Conservation (phyloP, 2,888 invertebrate species). For the Euclidia mi region DNA sequence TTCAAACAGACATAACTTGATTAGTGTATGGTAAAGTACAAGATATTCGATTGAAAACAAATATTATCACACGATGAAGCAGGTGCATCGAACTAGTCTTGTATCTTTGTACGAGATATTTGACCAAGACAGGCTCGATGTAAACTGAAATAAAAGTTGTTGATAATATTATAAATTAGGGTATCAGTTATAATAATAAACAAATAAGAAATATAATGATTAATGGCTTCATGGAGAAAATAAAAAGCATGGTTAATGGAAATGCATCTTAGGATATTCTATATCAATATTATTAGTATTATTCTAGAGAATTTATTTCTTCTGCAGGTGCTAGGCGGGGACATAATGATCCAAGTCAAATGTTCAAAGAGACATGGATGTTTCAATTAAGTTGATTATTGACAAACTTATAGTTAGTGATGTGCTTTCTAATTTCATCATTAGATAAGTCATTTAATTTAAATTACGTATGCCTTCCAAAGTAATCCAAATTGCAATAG, state of each 20-base stretch:
- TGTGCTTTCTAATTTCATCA: too few relatives aligned
- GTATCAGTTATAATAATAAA: slow-evolving; percentile 24
- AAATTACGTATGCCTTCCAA: too few relatives aligned
- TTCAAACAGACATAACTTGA: too few relatives aligned
- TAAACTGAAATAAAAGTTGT: neutral
- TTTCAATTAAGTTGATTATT: slow-evolving; percentile 58
- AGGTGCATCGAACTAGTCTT: slow-evolving; percentile 17
- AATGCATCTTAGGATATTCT: slow-evolving; percentile 21
- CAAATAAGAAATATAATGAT: slow-evolving; percentile 17
- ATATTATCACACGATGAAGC: slow-evolving; percentile 18
- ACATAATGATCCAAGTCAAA: slow-evolving; percentile 21
- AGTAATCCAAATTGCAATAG: too few relatives aligned
- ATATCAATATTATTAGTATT: neutral
- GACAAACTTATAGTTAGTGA: neutral
- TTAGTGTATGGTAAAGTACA: too few relatives aligned
- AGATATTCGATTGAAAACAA: too few relatives aligned
- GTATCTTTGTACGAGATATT: slow-evolving; percentile 31
- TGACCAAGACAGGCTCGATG: slow-evolving; percentile 23
- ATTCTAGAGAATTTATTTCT: neutral
- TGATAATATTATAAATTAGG: slow-evolving; percentile 17
- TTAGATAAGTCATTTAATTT: too few relatives aligned
- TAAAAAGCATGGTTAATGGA: slow-evolving; percentile 46
- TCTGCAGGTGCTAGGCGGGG: neutral
- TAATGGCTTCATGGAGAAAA: slow-evolving; percentile 41
- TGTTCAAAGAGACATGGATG: slow-evolving; percentile 66